A percentile compares a stretch with the other conserved stretches of the same genome.
Evolutionary conservation across 2,797 vertebrate genomes (phyloP).

Genomic region (Leptoclinus maculatus): DNA sequence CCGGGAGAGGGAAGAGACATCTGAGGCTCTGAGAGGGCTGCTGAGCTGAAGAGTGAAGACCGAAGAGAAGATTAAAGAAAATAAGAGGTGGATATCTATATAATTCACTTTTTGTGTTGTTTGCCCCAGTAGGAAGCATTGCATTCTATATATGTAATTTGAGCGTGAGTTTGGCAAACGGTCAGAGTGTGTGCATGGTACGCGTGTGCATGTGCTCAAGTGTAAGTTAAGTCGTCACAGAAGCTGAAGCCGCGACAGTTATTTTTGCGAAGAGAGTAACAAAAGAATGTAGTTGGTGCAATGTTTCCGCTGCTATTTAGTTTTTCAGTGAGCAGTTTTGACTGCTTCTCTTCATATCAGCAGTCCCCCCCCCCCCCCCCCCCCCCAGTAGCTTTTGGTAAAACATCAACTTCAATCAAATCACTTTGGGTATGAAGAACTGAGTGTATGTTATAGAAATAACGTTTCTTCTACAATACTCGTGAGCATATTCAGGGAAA

Average conservation of each 20-base stretch:
- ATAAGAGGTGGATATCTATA: constrained; percentile 80
- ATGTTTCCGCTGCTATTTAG: constrained; percentile 51
- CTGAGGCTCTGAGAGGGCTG: constrained; percentile 59
- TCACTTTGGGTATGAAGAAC: constrained; percentile 34
- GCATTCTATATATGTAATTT: constrained; percentile 51
- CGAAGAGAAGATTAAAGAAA: constrained; percentile 81
- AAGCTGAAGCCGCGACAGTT: constrained; percentile 34
- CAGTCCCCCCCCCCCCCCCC: constrained; percentile 19
- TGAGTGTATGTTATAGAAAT: constrained; percentile 50
- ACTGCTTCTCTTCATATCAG: constrained; percentile 54
- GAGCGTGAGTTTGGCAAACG: constrained; percentile 33
- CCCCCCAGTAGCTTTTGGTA: constrained; percentile 32
- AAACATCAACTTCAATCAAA: constrained; percentile 45
- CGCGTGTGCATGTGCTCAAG: constrained; percentile 61
- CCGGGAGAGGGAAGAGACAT: constrained; percentile 48
- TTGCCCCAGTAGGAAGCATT: constrained; percentile 56
- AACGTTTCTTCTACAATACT: constrained; percentile 42
- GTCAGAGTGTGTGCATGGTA: constrained; percentile 63
- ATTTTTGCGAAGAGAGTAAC: constrained; percentile 57
- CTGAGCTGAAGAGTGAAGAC: constrained; percentile 67
- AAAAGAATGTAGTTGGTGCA: constrained; percentile 53
- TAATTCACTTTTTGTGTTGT: constrained; percentile 76
- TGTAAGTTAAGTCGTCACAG: constrained; percentile 32
- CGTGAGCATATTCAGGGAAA: constrained; percentile 34
- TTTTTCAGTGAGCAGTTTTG: constrained; percentile 56